Evolutionary conservation across 2,888 invertebrate genomes (phyloP), one percentile per base, ranked within the genome.

Genomic region (Sarcophaga subvicina): DNA sequence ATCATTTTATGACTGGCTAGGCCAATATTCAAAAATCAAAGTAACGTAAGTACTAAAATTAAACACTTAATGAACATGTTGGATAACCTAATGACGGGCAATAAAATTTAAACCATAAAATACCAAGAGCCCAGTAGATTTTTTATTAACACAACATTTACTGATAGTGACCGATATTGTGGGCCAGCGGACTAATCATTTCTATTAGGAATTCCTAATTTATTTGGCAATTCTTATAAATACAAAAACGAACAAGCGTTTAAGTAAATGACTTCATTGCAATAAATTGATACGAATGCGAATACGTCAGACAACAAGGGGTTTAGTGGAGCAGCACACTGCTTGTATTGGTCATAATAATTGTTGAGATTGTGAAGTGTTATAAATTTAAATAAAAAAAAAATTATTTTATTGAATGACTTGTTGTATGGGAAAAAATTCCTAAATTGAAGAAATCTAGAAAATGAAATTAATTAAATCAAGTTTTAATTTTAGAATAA

Each of bases 401-500:
- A 37, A 37, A 37, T 27, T 54, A 59, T 54, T 22, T 69, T 47
- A 12, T 20, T 8, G 20, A 67, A n/a, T 47, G 4, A 17, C 47
- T 0, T 14, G 20, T 49, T 14, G 20, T 45, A 17, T 67, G 66
- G 37, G 66, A 45, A 37, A 10, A 37, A 37, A 37, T 37, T 37
- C 37, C 66, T n/a, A n/a, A 67, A 45, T n/a, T 27, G 27, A 37
- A 8, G 22, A 2, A 37, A 37, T 37, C 37, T 37, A 64, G 27
- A 45, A 37, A 14, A 49, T 45, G 22, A 69, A 47, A 69, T 69
- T 69, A 20, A 79, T 79, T 71, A 79, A 64, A 78, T 63, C 62
- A 70, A 69, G 22, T 70, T 4, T 49, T 78, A 70, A 70, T 70
- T 70, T 78, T 76, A 76, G 76, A n/a, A 59, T 37, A 59, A 76